These are phyloP conservation scores for Clamator glandarius DNA, from an alignment of 2,797 vertebrate species.

Conservation along the genomic window DNA sequence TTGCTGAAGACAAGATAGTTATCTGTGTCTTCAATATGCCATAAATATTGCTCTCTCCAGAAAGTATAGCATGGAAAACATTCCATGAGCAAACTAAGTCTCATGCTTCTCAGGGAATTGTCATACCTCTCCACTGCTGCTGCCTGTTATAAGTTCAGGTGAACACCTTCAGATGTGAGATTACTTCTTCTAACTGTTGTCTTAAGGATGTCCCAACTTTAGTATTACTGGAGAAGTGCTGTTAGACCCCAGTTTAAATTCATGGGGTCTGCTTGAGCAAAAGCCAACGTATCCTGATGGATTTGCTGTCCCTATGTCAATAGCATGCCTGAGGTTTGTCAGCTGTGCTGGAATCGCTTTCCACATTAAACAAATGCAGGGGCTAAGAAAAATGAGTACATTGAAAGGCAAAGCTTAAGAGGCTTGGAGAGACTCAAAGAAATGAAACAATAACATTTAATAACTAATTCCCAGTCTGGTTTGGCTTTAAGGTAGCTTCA, in stretches of 20 bases:
- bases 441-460: conserved; percentile 50
- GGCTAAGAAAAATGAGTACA: not conserved
- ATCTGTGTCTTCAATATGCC: not conserved
- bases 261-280: conserved; percentile 2
- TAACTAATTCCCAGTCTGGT: conserved; percentile 49
- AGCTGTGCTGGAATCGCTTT: conserved; percentile 50
- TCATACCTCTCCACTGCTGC: not conserved
- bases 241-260: not conserved
- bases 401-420: conserved; percentile 35
- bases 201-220: not conserved
- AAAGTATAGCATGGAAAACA: not conserved
- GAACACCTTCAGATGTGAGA: not conserved
- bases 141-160: not conserved
- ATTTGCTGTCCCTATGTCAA: conserved; percentile 28
- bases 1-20: not conserved
- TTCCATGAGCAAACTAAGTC: not conserved
- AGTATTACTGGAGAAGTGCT: not conserved
- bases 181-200: not conserved
- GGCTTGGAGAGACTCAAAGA: conserved; percentile 42
- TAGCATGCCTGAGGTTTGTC: conserved; percentile 61
- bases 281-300: not conserved
- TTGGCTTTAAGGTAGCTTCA: conserved; percentile 65
- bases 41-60: not conserved
- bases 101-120: not conserved
- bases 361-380: conserved; percentile 41